phyloP scores from a whole-genome alignment of 2,797 vertebrate genomes.

The Cynopterus sphinx region DNA sequence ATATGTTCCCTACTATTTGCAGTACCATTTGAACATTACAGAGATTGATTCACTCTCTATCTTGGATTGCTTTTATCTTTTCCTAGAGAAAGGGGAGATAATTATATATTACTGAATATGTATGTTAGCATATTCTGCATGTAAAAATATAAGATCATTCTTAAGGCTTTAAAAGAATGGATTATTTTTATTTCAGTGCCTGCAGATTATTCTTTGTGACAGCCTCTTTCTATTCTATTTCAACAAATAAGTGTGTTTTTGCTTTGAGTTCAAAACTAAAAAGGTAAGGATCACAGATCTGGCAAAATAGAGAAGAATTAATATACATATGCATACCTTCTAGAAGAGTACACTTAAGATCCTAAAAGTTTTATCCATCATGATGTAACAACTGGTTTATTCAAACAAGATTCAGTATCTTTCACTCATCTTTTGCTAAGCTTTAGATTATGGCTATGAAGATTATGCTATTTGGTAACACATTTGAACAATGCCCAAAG shows the following conservation, averaged over 20 bases:
- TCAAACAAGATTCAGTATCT: background rate
- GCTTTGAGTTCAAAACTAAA: background rate
- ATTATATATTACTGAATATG: background rate
- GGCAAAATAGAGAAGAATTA: background rate
- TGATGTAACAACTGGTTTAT: background rate
- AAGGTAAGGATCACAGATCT: background rate
- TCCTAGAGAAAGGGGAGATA: background rate
- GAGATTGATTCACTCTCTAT: background rate
- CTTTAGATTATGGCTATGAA: slow-evolving; percentile 23
- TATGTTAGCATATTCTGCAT: background rate
- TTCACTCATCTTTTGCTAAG: background rate
- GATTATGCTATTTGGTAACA: slow-evolving; percentile 32
- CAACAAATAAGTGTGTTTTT: slow-evolving; percentile 2
- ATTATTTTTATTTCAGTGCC: background rate
- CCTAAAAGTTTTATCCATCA: background rate
- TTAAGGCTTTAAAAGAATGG: background rate
- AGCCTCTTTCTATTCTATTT: background rate
- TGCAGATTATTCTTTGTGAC: background rate
- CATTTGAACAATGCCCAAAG: background rate
- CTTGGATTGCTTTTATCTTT: slow-evolving; percentile 26
- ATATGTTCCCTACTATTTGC: background rate
- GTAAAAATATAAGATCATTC: background rate
- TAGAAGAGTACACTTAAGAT: slow-evolving; percentile 7
- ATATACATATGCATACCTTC: background rate
- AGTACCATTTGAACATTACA: background rate